A percentile compares a stretch with the other conserved stretches of the same genome.
Conservation (phyloP, 2,113 vertebrate genomes). For the Platichthys stellatus region DNA sequence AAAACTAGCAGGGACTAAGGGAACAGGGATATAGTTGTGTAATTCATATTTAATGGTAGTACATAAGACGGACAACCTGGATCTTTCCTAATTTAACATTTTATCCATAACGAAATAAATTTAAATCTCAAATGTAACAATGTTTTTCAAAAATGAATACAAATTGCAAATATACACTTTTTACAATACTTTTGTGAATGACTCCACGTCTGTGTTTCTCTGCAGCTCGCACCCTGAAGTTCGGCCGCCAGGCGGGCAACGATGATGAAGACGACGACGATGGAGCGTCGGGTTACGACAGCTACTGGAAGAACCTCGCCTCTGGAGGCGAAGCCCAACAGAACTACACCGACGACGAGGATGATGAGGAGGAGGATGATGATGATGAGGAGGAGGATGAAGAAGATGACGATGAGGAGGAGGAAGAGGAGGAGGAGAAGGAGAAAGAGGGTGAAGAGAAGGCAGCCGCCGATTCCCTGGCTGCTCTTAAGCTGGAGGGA, state of each 20-base stretch:
- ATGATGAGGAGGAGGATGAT: slow-evolving; percentile 85
- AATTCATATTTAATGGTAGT: background rate
- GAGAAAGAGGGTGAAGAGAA: slow-evolving; percentile 72
- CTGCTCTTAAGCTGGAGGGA: slow-evolving; percentile 86
- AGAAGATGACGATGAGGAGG: slow-evolving; percentile 84
- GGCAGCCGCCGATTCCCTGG: slow-evolving; percentile 77
- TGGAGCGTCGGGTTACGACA: slow-evolving; percentile 90
- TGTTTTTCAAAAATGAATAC: background rate
- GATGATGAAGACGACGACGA: slow-evolving; percentile 82
- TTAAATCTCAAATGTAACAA: background rate
- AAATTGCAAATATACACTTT: too few relatives aligned
- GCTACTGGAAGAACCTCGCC: slow-evolving; percentile 91
- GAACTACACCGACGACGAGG: slow-evolving; percentile 72
- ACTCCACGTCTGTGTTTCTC: slow-evolving; percentile 8
- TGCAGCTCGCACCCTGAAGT: slow-evolving; percentile 93
- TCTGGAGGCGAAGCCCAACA: slow-evolving; percentile 56
- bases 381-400: slow-evolving; percentile 89
- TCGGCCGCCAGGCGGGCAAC: slow-evolving; percentile 89
- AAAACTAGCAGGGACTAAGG: too few relatives aligned
- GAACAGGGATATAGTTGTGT: background rate
- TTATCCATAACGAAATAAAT: background rate
- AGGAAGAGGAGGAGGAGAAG: slow-evolving; percentile 75
- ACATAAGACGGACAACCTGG: background rate
- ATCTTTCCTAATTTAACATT: background rate
- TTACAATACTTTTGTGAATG: background rate